Evolutionary conservation across 2,797 vertebrate species (phyloP).

Genomic region (Spinus pinus): DNA sequence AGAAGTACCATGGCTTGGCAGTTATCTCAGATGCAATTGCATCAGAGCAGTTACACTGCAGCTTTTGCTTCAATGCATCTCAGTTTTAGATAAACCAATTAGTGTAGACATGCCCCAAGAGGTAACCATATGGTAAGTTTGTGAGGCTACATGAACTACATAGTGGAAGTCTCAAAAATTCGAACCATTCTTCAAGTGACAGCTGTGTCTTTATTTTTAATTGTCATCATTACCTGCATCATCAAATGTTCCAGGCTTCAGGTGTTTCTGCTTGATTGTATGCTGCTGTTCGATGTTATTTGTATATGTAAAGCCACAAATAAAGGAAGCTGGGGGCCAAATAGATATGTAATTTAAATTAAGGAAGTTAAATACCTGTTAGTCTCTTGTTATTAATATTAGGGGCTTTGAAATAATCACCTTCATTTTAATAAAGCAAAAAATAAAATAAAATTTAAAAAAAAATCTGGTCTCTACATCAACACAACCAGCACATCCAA

Average conservation of each 20-base stretch:
- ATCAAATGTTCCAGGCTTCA: neutral
- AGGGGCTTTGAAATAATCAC: neutral
- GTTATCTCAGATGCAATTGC: constrained; percentile 44
- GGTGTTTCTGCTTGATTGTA: neutral
- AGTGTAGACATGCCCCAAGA: constrained; percentile 45
- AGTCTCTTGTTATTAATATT: neutral
- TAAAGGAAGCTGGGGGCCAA: neutral
- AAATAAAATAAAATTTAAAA: neutral
- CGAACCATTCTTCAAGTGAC: neutral
- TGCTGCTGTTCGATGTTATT: neutral
- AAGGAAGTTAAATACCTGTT: neutral
- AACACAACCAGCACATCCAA: neutral
- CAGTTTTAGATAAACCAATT: constrained; percentile 26
- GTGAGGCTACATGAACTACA: neutral
- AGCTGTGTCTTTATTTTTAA: constrained; percentile 42
- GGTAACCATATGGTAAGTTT: constrained; percentile 53
- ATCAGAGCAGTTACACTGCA: constrained; percentile 33
- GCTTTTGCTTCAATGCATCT: constrained; percentile 48
- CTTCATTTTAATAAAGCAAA: neutral
- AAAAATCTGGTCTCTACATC: neutral
- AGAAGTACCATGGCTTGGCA: constrained; percentile 40
- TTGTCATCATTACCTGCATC: constrained; percentile 2
- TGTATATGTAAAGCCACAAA: rapidly evolving
- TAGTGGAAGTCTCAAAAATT: constrained; percentile 3
- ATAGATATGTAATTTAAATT: neutral